These are phyloP conservation scores for Formica aserva DNA, from an alignment of 2,888 invertebrate genomes.

Conservation along the genomic window DNA sequence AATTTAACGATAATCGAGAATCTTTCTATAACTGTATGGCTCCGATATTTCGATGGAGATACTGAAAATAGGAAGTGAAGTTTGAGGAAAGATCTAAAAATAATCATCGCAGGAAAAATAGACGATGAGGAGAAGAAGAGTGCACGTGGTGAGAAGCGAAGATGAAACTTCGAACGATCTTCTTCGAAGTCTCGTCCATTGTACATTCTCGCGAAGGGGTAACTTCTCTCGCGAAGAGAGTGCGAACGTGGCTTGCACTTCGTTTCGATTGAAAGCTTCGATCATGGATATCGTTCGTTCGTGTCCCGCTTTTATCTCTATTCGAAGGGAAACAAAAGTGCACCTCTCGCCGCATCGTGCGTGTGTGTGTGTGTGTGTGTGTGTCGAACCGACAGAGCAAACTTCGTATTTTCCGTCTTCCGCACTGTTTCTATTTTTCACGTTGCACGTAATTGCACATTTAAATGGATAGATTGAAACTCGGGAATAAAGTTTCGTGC, in stretches of 20 bases:
- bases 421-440: constrained; percentile 7
- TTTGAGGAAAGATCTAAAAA: background rate
- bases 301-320: constrained; percentile 47
- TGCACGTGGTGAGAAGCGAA: background rate
- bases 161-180: constrained; percentile 22
- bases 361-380: too few species aligned
- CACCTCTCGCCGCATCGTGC: background rate
- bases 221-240: background rate
- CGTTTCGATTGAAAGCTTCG: constrained; percentile 52
- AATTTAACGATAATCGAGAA: background rate
- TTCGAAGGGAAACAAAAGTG: constrained; percentile 33
- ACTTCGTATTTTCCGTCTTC: constrained; percentile 26
- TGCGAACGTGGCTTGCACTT: constrained; percentile 43
- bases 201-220: constrained; percentile 10
- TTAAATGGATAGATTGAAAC: constrained; percentile 31
- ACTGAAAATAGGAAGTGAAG: background rate
- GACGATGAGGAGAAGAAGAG: background rate
- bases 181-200: constrained; percentile 29
- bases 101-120: background rate
- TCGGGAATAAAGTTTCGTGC: constrained; percentile 20
- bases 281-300: constrained; percentile 52
- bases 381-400: constrained; percentile 14
- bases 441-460: constrained; percentile 35
- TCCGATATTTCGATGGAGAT: background rate
- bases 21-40: background rate